These are phyloP conservation scores for Malurus elegans DNA, from an alignment of 2,113 vertebrate genomes.

Conservation along the genomic window DNA sequence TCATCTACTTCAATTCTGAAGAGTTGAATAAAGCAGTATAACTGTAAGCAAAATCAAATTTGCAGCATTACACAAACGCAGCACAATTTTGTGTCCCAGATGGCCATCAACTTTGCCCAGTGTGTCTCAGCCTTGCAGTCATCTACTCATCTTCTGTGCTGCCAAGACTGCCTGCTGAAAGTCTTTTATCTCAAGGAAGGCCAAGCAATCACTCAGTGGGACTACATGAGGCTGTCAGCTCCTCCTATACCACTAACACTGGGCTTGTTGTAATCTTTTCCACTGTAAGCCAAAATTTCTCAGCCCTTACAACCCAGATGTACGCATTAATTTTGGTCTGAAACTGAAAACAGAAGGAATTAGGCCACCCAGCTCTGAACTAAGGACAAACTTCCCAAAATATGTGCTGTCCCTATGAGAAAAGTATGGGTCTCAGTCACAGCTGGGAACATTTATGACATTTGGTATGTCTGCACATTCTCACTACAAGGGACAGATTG, in stretches of 20 bases:
- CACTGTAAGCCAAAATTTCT: conserved; percentile 60
- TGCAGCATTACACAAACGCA: not conserved
- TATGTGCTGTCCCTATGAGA: conserved; percentile 33
- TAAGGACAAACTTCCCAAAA: conserved; percentile 54
- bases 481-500: conserved; percentile 51
- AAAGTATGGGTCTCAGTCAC: conserved; percentile 44
- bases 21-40: not conserved
- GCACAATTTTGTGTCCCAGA: not conserved
- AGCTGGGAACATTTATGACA: conserved; percentile 67
- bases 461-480: conserved; percentile 64
- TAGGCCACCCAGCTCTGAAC: conserved; percentile 54
- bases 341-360: conserved; percentile 60
- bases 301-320: conserved; percentile 28
- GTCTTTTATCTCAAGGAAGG: conserved; percentile 6
- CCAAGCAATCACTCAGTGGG: not conserved
- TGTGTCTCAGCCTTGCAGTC: not conserved
- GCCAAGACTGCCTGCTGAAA: conserved; percentile 23
- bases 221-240: not conserved
- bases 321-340: conserved; percentile 50
- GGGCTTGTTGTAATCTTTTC: conserved; percentile 59
- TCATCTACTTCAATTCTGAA: not conserved
- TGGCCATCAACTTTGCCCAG: not conserved
- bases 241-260: conserved; percentile 29
- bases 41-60: not conserved
- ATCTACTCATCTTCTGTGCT: not conserved